These are phyloP conservation scores for Octonoba sinensis DNA, from an alignment of 2,888 invertebrate species.

Conservation along the genomic window DNA sequence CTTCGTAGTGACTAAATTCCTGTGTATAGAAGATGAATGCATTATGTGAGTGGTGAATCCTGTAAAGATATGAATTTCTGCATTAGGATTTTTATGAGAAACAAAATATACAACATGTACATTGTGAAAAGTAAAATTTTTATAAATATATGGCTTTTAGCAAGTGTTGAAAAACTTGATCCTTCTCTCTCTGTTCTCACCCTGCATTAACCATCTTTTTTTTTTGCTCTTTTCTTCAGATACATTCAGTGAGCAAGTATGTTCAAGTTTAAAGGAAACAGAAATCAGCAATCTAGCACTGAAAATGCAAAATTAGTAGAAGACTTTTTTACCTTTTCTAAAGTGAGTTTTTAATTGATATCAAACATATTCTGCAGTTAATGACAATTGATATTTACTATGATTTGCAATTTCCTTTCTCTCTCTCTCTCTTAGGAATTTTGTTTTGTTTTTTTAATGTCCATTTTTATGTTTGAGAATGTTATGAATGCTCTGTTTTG, in stretches of 20 bases:
- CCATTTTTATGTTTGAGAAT: no score
- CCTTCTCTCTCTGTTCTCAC: no score
- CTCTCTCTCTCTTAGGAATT: neutral
- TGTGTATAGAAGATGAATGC: no score
- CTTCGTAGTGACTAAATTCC: no score
- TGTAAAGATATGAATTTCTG: no score
- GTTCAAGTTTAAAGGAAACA: slow-evolving; percentile 94
- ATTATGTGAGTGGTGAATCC: no score
- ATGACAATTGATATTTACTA: neutral
- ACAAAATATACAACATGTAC: no score
- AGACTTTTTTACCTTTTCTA: slow-evolving; percentile 92
- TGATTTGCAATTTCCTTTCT: neutral
- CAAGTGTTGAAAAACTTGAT: no score
- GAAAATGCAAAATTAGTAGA: slow-evolving; percentile 93
- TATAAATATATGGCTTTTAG: no score
- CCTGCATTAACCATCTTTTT: neutral
- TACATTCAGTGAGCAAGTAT: slow-evolving; percentile 73
- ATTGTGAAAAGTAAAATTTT: no score
- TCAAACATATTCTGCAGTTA: neutral
- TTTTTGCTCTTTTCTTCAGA: neutral
- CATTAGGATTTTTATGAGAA: no score
- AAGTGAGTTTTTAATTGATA: slow-evolving; percentile 76
- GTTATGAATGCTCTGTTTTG: no score
- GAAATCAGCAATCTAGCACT: slow-evolving; percentile 91
- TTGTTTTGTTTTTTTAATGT: neutral